Percentiles rank a stretch among this genome's conserved stretches.
phyloP scores from a whole-genome alignment of 2,888 invertebrate genomes.

The Gnatocerus cornutus region DNA sequence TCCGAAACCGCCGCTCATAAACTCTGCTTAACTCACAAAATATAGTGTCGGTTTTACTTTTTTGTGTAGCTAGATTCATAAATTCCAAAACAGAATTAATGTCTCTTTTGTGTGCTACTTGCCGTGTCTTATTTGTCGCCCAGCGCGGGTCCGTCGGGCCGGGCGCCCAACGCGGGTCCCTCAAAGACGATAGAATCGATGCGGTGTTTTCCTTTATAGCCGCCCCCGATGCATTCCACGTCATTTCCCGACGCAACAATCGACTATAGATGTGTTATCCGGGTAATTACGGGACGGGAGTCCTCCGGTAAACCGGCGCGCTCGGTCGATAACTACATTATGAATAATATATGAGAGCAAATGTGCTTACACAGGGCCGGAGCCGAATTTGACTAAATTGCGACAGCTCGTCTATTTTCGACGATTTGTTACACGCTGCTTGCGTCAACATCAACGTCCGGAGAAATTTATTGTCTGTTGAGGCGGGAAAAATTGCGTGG shows the following conservation, averaged over 20 bases:
- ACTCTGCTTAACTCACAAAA: slow-evolving; percentile 7
- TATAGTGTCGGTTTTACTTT: slow-evolving; percentile 6
- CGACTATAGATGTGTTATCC: background rate
- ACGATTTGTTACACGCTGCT: no score
- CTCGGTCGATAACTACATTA: slow-evolving; percentile 28
- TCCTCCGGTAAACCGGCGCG: background rate
- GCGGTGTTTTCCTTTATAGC: no score
- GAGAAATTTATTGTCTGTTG: no score
- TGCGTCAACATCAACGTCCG: no score
- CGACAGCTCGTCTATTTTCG: background rate
- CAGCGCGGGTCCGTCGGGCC: background rate
- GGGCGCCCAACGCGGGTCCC: no score
- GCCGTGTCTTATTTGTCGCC: background rate
- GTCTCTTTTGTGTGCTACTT: background rate
- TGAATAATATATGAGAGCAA: slow-evolving; percentile 30
- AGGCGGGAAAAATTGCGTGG: no score
- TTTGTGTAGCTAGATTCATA: background rate
- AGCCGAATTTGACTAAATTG: slow-evolving; percentile 8
- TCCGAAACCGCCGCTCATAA: background rate
- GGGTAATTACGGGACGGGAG: background rate
- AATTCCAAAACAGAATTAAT: slow-evolving; percentile 16
- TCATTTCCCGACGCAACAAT: no score
- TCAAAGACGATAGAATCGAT: no score
- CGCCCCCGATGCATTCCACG: no score
- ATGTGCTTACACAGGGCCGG: slow-evolving; percentile 16